Evolutionary conservation across 2,888 invertebrate species (phyloP).

Genomic region (Trissonchulus latispiculum): DNA sequence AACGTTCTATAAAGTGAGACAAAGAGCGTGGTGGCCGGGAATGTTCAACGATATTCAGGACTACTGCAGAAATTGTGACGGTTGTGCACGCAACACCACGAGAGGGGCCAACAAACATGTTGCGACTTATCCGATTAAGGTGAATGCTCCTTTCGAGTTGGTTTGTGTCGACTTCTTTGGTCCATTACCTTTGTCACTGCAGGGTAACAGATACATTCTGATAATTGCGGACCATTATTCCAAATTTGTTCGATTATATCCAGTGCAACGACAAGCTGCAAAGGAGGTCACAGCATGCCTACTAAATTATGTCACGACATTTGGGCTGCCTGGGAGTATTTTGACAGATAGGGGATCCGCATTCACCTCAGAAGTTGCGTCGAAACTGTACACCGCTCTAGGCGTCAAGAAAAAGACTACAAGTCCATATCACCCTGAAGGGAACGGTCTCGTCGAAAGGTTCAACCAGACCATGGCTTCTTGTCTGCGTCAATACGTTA

Average conservation of each 20-base stretch:
- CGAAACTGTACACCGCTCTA: slow-evolving; percentile 18
- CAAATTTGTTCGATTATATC: background rate
- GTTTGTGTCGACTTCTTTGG: slow-evolving; percentile 24
- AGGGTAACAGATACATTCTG: slow-evolving; percentile 25
- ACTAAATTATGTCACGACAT: slow-evolving; percentile 1
- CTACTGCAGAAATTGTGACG: slow-evolving; percentile 22
- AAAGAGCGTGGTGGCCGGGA: slow-evolving; percentile 23
- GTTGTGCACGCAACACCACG: slow-evolving; percentile 17
- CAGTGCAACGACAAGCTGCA: background rate
- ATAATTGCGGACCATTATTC: slow-evolving; percentile 24
- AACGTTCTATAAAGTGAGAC: slow-evolving; percentile 17
- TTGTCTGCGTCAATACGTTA: slow-evolving; percentile 29
- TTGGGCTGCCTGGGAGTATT: slow-evolving; percentile 23
- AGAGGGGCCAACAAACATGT: background rate
- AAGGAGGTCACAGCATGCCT: background rate
- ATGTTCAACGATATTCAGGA: slow-evolving; percentile 23
- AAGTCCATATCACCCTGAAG: slow-evolving; percentile 27
- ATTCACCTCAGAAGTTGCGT: slow-evolving; percentile 27
- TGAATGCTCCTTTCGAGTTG: slow-evolving; percentile 14
- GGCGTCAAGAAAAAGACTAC: slow-evolving; percentile 26
- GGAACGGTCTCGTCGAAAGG: slow-evolving; percentile 31
- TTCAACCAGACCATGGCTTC: slow-evolving; percentile 29
- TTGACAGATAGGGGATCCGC: slow-evolving; percentile 29
- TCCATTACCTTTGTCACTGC: slow-evolving; percentile 12
- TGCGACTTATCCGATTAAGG: background rate